Conservation (phyloP, 64 coral and sea anemone species). For the Orbicella faveolata region DNA sequence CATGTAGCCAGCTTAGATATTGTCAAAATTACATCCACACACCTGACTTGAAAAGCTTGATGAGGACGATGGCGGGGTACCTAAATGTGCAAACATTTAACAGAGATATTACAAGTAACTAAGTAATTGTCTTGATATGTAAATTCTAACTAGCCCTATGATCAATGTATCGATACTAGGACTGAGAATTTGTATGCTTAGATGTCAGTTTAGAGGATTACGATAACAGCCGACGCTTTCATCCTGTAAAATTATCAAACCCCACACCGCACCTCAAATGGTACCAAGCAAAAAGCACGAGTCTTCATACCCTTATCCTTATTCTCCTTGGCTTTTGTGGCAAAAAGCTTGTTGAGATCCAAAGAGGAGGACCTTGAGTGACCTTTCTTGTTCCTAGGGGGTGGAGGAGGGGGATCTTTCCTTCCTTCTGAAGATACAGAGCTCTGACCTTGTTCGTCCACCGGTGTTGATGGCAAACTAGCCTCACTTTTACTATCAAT, state of each 20-base stretch:
- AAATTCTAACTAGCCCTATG: too few species aligned
- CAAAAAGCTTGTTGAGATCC: slow-evolving; percentile 96
- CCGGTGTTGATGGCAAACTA: slow-evolving; percentile 36
- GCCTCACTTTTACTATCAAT: slow-evolving; percentile 52
- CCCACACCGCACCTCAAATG: too few species aligned
- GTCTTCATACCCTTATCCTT: background rate
- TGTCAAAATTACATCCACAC: background rate
- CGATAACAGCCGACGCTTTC: too few species aligned
- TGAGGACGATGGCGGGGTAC: slow-evolving; percentile 23
- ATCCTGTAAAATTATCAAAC: too few species aligned
- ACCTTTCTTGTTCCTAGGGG: slow-evolving; percentile 89
- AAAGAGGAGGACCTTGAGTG: slow-evolving; percentile 97
- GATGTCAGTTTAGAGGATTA: too few species aligned
- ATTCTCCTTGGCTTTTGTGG: slow-evolving; percentile 81
- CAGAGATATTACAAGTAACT: too few species aligned
- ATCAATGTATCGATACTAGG: too few species aligned
- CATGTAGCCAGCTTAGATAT: background rate
- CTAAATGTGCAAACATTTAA: background rate
- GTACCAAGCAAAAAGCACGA: too few species aligned
- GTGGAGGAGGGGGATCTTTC: slow-evolving; percentile 83
- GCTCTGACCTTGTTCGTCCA: slow-evolving; percentile 48
- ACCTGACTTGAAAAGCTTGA: slow-evolving; percentile 92
- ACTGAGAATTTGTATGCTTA: too few species aligned
- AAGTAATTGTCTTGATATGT: too few species aligned
- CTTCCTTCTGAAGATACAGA: slow-evolving; percentile 58